Conservation (phyloP, 2,113 vertebrate species). For the Pycnonotus jocosus region DNA sequence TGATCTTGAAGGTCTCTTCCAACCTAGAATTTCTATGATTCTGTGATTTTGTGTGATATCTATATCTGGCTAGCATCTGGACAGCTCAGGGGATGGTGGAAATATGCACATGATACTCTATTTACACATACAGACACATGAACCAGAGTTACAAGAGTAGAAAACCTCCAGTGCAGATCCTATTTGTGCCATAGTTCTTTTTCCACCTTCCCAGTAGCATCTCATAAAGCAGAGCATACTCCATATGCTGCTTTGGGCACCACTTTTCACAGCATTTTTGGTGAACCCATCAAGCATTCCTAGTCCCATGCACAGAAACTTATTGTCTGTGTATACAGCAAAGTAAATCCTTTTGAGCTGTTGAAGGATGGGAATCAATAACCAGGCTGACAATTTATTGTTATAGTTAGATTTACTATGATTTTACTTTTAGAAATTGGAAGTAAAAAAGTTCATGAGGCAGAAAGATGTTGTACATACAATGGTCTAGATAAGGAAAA, state of each 20-base stretch:
- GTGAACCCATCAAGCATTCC: neutral
- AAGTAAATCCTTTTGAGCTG: neutral
- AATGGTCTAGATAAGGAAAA: neutral
- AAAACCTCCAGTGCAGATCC: neutral
- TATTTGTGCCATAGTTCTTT: neutral
- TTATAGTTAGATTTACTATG: neutral
- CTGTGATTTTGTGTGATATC: neutral
- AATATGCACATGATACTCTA: neutral
- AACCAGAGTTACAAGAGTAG: neutral
- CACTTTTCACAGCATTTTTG: neutral
- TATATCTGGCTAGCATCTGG: neutral
- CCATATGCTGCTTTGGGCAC: neutral
- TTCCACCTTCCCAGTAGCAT: fast-evolving
- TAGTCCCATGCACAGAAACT: neutral
- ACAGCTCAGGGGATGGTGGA: neutral
- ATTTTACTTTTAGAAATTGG: neutral
- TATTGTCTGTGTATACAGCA: neutral
- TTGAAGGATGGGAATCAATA: neutral
- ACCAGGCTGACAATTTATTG: neutral
- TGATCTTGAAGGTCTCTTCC: no score
- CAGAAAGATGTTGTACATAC: neutral
- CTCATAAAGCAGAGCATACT: neutral
- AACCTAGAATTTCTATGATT: no score
- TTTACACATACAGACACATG: neutral
- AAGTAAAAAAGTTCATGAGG: neutral